Percentiles rank a stretch among this genome's conserved stretches.
Evolutionary conservation across 2,797 vertebrate species (phyloP).

Genomic region (Odontamblyopus rebecca): DNA sequence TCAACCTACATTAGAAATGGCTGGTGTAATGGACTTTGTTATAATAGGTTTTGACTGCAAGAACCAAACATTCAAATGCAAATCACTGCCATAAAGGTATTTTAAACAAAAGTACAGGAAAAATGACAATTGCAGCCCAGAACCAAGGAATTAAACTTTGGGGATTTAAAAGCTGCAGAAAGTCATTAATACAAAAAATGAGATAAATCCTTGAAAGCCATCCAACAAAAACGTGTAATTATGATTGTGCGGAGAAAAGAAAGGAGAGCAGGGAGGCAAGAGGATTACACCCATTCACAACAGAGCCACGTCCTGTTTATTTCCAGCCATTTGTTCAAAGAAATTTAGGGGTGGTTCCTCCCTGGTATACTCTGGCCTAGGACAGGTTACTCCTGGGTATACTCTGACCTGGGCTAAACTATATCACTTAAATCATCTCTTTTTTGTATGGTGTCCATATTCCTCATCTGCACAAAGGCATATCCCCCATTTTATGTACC

Average conservation of each 20-base stretch:
- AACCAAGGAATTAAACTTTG: constrained; percentile 80
- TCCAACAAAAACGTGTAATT: constrained; percentile 82
- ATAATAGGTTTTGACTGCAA: constrained; percentile 4
- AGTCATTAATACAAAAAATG: constrained; percentile 80
- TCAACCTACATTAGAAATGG: background rate
- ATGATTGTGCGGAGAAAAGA: constrained; percentile 80
- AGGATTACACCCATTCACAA: constrained; percentile 81
- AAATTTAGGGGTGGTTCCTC: constrained; percentile 66
- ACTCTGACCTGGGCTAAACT: too few relatives aligned
- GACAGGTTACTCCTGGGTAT: too few relatives aligned
- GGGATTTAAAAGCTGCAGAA: constrained; percentile 80
- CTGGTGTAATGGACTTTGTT: constrained; percentile 28
- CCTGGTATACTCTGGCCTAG: too few relatives aligned
- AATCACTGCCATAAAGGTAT: constrained; percentile 60
- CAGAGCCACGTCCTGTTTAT: constrained; percentile 79
- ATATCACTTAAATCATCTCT: constrained; percentile 75
- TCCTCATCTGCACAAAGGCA: constrained; percentile 56
- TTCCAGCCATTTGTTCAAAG: constrained; percentile 79
- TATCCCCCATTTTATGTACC: constrained; percentile 51
- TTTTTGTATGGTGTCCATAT: constrained; percentile 55
- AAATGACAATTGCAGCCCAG: constrained; percentile 71
- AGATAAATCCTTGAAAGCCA: constrained; percentile 83
- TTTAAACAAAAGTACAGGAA: constrained; percentile 77
- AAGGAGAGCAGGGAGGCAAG: constrained; percentile 77
- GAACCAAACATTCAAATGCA: constrained; percentile 39